These are phyloP conservation scores for Psophia crepitans DNA, from an alignment of 2,113 vertebrate species.

Conservation along the genomic window DNA sequence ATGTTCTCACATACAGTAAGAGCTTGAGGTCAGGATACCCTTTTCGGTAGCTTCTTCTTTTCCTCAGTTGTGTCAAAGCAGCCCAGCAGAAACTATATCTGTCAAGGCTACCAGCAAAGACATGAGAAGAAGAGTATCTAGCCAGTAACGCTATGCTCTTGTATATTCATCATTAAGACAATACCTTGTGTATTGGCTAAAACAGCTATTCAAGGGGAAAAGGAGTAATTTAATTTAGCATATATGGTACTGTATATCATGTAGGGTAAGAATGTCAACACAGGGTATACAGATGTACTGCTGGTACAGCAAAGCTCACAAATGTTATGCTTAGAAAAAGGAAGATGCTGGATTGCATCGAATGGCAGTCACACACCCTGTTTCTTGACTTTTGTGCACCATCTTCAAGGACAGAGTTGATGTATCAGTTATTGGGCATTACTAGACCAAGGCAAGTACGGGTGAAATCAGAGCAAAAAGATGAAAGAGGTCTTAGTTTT, in stretches of 20 bases:
- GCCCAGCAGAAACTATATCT: background rate
- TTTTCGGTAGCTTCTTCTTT: background rate
- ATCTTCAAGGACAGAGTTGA: background rate
- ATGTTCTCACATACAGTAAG: background rate
- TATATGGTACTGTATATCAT: background rate
- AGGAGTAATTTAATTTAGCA: background rate
- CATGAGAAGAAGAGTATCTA: background rate
- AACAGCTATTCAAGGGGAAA: background rate
- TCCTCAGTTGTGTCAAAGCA: background rate
- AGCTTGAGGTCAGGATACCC: background rate
- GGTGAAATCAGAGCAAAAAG: background rate
- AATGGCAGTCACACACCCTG: background rate
- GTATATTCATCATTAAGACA: background rate
- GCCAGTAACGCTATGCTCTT: rapidly evolving
- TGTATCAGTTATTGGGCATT: background rate
- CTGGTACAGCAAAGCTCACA: background rate
- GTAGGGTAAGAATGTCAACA: background rate
- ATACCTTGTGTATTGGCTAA: background rate
- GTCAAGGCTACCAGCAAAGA: background rate
- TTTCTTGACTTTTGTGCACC: background rate
- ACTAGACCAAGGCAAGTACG: background rate
- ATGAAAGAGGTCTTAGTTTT: background rate
- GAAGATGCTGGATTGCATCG: background rate
- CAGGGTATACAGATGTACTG: background rate
- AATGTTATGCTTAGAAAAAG: background rate